Evolutionary conservation across 2,888 invertebrate species (phyloP).

Genomic region (Prosopocoilus inquinatus): DNA sequence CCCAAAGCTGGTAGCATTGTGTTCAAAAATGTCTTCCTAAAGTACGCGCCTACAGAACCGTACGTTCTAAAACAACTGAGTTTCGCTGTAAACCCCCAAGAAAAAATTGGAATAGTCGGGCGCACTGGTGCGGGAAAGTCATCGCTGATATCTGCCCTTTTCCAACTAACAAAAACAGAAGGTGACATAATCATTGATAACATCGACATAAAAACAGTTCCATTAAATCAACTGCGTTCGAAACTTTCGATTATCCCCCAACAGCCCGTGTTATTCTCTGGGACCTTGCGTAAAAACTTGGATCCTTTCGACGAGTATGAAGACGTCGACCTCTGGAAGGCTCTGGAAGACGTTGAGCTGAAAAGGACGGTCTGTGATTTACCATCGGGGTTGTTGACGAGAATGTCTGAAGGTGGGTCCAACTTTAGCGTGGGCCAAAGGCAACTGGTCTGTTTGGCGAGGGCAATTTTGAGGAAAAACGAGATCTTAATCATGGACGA

Average conservation of each 20-base stretch:
- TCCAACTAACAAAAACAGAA: constrained; percentile 73
- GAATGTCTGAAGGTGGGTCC: constrained; percentile 61
- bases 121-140: constrained; percentile 83
- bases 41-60: constrained; percentile 68
- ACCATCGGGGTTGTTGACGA: constrained; percentile 49
- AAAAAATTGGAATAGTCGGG: constrained; percentile 77
- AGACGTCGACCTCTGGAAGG: constrained; percentile 79
- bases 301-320: constrained; percentile 82
- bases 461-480: constrained; percentile 57
- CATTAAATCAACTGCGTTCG: constrained; percentile 70
- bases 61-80: constrained; percentile 71
- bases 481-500: constrained; percentile 58
- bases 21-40: constrained; percentile 67
- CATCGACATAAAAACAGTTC: constrained; percentile 65
- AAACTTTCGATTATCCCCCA: constrained; percentile 83
- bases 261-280: constrained; percentile 83
- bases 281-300: constrained; percentile 81
- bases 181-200: constrained; percentile 82
- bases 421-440: constrained; percentile 56
- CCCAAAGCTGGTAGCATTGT: constrained; percentile 66
- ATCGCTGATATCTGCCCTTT: constrained; percentile 72
- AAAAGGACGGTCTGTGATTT: constrained; percentile 67
- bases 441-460: constrained; percentile 69
- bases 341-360: constrained; percentile 78
- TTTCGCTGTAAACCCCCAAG: constrained; percentile 63